A percentile compares a stretch with the other conserved stretches of the same genome.
These are phyloP conservation scores for Melipona beecheii DNA, from an alignment of 2,888 invertebrate species.

Conservation along the genomic window DNA sequence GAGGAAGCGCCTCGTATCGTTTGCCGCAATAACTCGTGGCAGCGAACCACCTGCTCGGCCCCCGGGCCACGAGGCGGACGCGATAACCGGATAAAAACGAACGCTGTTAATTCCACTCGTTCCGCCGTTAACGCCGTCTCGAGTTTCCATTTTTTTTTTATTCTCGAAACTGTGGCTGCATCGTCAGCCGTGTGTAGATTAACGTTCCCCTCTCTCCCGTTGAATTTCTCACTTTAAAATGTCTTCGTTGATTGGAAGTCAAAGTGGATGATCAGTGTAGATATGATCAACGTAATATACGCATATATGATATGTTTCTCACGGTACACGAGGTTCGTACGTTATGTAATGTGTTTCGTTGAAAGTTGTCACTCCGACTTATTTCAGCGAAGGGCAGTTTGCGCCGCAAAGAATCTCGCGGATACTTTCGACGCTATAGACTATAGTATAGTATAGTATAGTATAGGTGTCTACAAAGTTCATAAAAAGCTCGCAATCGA, in stretches of 20 bases:
- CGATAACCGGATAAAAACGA: slow-evolving; percentile 28
- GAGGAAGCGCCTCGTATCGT: slow-evolving; percentile 38
- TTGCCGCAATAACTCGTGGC: slow-evolving; percentile 38
- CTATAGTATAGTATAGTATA: no score
- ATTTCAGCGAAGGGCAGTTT: background rate
- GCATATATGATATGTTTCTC: background rate
- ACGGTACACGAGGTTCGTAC: background rate
- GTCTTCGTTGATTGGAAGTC: no score
- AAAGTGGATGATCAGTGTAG: no score
- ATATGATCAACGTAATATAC: background rate
- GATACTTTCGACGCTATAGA: no score
- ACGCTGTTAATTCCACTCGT: slow-evolving; percentile 5
- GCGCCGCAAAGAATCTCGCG: no score
- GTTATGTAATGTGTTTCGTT: background rate
- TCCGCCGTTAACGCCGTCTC: background rate
- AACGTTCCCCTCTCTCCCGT: no score
- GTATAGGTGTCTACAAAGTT: no score
- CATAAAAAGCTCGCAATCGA: no score
- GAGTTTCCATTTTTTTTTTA: background rate
- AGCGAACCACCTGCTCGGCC: slow-evolving; percentile 49
- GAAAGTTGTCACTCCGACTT: background rate
- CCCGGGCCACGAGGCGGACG: slow-evolving; percentile 15
- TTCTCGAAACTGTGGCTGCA: background rate
- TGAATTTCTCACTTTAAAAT: no score
- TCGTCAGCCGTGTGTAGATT: no score